Evolutionary conservation across 2,888 invertebrate species (phyloP).

Genomic region (Chironomus riparius): DNA sequence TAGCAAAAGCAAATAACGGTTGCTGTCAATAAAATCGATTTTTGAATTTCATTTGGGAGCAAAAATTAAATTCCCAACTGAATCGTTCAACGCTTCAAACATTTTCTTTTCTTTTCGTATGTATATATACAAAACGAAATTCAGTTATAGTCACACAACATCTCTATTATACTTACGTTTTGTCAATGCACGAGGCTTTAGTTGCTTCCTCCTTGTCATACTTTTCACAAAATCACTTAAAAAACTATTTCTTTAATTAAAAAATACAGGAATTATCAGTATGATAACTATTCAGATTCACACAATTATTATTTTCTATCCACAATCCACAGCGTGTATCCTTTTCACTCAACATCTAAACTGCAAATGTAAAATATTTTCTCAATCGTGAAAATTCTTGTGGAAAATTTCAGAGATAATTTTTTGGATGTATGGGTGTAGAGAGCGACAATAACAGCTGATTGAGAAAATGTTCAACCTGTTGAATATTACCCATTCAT

Average conservation of each 20-base stretch:
- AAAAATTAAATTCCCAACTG: constrained; percentile 5
- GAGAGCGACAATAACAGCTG: constrained; percentile 15
- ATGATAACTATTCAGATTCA: not conserved
- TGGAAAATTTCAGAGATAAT: not conserved
- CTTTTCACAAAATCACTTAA: not conserved
- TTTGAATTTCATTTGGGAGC: constrained; percentile 22
- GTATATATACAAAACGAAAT: not conserved
- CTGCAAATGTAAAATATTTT: constrained; percentile 15
- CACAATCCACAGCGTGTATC: not conserved
- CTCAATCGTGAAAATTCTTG: not conserved
- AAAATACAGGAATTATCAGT: not conserved
- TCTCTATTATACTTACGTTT: constrained; percentile 17
- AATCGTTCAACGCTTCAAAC: constrained; percentile 14
- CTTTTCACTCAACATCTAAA: constrained; percentile 15
- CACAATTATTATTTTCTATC: not conserved
- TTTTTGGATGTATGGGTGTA: not conserved
- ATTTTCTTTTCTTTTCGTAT: not conserved
- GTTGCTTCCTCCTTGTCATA: constrained; percentile 22
- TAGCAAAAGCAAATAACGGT: constrained; percentile 12
- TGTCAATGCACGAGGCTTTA: constrained; percentile 18
- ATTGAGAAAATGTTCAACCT: not conserved
- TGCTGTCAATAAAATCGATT: constrained; percentile 26
- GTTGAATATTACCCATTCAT: constrained; percentile 6
- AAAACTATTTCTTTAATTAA: not conserved
- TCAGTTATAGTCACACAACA: not conserved